Evolutionary conservation across 2,113 vertebrate genomes (phyloP).

Genomic region (Passer domesticus): DNA sequence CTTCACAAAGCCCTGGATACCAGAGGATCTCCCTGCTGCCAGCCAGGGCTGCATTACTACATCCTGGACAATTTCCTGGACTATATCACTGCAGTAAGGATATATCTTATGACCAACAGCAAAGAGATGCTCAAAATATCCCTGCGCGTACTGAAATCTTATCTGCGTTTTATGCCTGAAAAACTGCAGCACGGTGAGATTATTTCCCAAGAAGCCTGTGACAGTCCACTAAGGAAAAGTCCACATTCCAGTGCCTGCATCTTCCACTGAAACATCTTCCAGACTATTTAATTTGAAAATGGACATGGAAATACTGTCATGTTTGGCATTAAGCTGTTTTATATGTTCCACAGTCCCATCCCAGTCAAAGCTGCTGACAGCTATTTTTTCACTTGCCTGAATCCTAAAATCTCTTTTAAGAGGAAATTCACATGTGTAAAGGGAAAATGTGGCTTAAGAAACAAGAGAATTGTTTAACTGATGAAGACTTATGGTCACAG

Average conservation of each 20-base stretch:
- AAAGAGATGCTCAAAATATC: neutral
- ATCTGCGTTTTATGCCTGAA: neutral
- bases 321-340: constrained; percentile 24
- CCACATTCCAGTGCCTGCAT: neutral
- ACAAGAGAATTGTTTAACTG: neutral
- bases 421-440: neutral
- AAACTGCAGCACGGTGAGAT: neutral
- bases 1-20: neutral
- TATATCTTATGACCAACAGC: neutral
- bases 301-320: constrained; percentile 25
- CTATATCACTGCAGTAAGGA: neutral
- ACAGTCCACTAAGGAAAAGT: neutral
- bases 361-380: constrained; percentile 33
- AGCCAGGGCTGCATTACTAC: neutral
- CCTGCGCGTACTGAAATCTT: neutral
- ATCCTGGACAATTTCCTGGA: neutral
- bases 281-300: constrained; percentile 16
- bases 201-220: neutral
- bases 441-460: constrained; percentile 48
- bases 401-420: neutral
- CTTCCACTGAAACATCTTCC: constrained; percentile 17
- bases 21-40: neutral
- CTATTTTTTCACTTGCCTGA: constrained; percentile 20
- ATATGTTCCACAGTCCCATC: neutral
- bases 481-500: constrained; percentile 20